Conservation (phyloP, 2,797 vertebrate genomes). For the Gallinago stenura region DNA sequence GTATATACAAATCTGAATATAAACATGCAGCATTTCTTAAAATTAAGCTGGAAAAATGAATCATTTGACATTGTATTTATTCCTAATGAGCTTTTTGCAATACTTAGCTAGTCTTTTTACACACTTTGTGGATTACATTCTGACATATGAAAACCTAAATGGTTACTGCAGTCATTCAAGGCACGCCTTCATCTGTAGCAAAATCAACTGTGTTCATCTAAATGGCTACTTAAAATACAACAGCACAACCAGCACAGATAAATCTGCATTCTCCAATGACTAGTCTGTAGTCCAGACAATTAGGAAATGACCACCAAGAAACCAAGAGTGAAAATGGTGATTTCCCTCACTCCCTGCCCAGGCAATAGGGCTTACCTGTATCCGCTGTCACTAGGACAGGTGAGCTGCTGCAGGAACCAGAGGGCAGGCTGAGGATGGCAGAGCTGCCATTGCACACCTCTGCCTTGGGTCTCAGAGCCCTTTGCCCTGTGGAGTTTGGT, state of each 20-base stretch:
- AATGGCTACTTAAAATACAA: background rate
- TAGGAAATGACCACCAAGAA: background rate
- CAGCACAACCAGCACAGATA: background rate
- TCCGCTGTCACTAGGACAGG: background rate
- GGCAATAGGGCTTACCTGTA: accelerated
- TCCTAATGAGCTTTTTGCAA: background rate
- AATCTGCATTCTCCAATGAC: background rate
- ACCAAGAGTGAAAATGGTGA: background rate
- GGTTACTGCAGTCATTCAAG: background rate
- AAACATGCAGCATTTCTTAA: background rate
- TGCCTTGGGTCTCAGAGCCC: background rate
- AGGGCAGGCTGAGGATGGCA: background rate
- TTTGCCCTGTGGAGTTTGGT: background rate
- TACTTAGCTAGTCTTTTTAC: background rate
- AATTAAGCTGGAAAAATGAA: background rate
- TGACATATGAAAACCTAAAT: background rate
- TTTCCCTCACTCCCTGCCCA: accelerated
- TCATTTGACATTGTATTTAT: background rate
- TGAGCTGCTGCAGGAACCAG: background rate
- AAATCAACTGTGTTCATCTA: background rate
- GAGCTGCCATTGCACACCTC: background rate
- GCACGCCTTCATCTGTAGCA: background rate
- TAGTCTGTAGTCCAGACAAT: background rate
- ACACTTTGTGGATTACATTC: background rate
- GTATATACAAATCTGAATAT: background rate